These are phyloP conservation scores for Anoplophora glabripennis DNA, from an alignment of 1,140 invertebrate genomes.

Conservation along the genomic window DNA sequence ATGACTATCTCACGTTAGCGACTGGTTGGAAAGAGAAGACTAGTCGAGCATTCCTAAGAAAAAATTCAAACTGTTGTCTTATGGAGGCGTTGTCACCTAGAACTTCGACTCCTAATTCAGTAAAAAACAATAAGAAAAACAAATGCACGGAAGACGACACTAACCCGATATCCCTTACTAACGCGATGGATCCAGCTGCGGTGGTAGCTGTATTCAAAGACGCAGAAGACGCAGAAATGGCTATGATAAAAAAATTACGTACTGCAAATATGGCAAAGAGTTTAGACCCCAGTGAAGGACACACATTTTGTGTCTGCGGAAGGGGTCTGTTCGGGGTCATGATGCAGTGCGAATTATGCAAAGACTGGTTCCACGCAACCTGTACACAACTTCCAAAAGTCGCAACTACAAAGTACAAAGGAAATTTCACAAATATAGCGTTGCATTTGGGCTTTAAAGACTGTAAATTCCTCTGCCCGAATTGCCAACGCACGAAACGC, in stretches of 20 bases:
- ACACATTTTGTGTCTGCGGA: conserved; percentile 70
- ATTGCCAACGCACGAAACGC: conserved; percentile 79
- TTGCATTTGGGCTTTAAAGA: conserved; percentile 46
- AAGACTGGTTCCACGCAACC: conserved; percentile 85
- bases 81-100: conserved; percentile 78
- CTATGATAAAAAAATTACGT: conserved; percentile 70
- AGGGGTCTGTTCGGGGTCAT: conserved; percentile 72
- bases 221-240: conserved; percentile 76
- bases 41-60: conserved; percentile 80
- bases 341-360: conserved; percentile 91
- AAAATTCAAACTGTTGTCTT: conserved; percentile 67
- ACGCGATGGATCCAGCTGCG: conserved; percentile 68
- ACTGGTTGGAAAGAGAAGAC: conserved; percentile 85
- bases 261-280: conserved; percentile 49
- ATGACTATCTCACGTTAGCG: conserved; percentile 73
- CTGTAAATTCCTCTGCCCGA: conserved; percentile 78
- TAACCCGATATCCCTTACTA: conserved; percentile 48
- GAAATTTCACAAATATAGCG: conserved; percentile 30
- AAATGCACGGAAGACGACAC: conserved; percentile 29
- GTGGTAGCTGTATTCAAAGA: conserved; percentile 74
- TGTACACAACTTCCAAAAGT: conserved; percentile 52
- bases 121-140: conserved; percentile 42
- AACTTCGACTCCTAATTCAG: conserved; percentile 44
- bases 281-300: conserved; percentile 48
- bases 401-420: conserved; percentile 37